These are phyloP conservation scores for Petaurus breviceps DNA, from an alignment of 2,113 vertebrate species.

Conservation along the genomic window DNA sequence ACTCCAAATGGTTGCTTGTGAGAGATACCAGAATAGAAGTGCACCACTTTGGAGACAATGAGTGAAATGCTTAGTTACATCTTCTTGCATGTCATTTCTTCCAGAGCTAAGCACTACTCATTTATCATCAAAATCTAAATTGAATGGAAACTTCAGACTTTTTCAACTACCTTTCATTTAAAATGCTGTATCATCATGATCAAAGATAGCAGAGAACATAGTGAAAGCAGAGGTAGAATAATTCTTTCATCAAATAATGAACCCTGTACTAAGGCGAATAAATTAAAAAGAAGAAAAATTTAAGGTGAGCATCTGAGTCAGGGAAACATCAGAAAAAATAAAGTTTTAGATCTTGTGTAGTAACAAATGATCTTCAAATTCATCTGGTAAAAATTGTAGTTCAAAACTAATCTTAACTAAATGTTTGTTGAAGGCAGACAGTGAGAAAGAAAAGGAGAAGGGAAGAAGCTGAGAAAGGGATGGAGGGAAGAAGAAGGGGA, in stretches of 20 bases:
- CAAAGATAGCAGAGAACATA: not conserved
- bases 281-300: not conserved
- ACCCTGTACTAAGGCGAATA: not conserved
- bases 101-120: not conserved
- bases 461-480: not conserved
- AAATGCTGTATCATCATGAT: not conserved
- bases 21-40: not conserved
- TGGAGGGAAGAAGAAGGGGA: not conserved
- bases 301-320: not conserved
- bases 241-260: not conserved
- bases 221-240: not conserved
- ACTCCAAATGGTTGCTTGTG: not conserved
- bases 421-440: not conserved
- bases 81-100: not conserved
- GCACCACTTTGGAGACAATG: not conserved
- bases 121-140: not conserved
- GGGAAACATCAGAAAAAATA: not conserved
- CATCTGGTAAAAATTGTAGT: not conserved
- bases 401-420: not conserved
- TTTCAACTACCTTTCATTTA: not conserved
- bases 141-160: constrained; percentile 5
- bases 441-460: not conserved
- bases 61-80: not conserved
- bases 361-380: not conserved
- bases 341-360: not conserved